Evolutionary conservation across 2,113 vertebrate species (phyloP).

Genomic region (Lipotes vexillifer): DNA sequence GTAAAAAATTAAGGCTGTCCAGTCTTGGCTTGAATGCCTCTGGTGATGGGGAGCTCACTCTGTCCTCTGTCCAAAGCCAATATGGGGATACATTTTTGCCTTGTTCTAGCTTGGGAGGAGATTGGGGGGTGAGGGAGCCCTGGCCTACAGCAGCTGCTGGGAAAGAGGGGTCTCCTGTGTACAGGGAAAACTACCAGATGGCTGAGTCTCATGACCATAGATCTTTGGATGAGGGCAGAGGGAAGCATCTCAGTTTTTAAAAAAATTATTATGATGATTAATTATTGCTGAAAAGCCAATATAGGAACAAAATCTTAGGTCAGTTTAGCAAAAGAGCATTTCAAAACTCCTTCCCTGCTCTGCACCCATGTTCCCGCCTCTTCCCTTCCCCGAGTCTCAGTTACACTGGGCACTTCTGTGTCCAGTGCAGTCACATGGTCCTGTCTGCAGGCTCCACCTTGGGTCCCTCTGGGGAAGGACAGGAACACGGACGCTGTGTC

Average conservation of each 20-base stretch:
- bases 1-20: background rate
- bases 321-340: background rate
- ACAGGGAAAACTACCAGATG: background rate
- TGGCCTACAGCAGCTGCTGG: background rate
- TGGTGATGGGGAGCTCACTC: background rate
- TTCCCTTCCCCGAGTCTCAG: rapidly evolving
- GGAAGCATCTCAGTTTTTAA: background rate
- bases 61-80: background rate
- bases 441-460: background rate
- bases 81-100: background rate
- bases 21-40: background rate
- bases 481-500: background rate
- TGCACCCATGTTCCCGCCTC: background rate
- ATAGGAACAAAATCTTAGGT: background rate
- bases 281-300: background rate
- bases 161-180: background rate
- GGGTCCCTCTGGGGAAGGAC: background rate
- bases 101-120: background rate
- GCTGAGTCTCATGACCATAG: background rate
- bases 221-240: background rate
- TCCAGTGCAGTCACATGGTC: background rate
- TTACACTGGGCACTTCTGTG: background rate
- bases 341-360: background rate
- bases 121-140: background rate
- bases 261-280: background rate